Conservation (phyloP, 2,113 vertebrate genomes). For the Donacobius atricapilla region DNA sequence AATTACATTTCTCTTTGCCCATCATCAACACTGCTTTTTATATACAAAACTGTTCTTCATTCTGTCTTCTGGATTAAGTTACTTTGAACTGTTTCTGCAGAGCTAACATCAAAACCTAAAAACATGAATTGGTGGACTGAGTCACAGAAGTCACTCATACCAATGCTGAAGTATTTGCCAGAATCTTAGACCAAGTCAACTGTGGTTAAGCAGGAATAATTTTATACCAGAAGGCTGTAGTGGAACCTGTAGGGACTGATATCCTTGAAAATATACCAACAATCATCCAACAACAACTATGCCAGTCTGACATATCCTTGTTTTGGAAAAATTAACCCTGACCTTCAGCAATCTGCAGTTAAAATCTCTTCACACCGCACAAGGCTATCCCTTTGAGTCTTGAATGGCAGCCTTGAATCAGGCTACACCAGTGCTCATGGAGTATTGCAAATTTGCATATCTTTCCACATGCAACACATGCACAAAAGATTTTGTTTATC, state of each 20-base stretch:
- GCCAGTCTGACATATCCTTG: not conserved
- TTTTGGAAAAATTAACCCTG: not conserved
- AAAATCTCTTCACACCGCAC: not conserved
- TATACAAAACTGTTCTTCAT: not conserved
- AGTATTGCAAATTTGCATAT: not conserved
- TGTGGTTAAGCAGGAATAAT: not conserved
- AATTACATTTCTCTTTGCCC: not conserved
- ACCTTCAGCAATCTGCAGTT: not conserved
- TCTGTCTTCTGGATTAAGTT: not conserved
- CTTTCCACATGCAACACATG: not conserved
- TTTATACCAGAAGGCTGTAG: not conserved
- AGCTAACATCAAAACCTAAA: not conserved
- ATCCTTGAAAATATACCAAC: not conserved
- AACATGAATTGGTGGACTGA: not conserved
- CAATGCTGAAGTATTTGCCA: not conserved
- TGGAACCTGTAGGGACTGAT: not conserved
- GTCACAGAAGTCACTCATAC: not conserved
- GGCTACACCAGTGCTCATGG: rapidly evolving
- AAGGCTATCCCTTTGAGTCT: rapidly evolving
- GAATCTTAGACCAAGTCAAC: not conserved
- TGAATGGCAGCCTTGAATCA: not conserved
- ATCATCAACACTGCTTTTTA: not conserved
- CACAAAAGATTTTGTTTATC: not conserved
- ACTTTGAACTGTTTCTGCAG: not conserved
- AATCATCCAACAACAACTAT: not conserved